A percentile compares a stretch with the other conserved stretches of the same genome.
These are phyloP conservation scores for Benitochromis conjunctus DNA, from an alignment of 2,113 vertebrate species.

Conservation along the genomic window DNA sequence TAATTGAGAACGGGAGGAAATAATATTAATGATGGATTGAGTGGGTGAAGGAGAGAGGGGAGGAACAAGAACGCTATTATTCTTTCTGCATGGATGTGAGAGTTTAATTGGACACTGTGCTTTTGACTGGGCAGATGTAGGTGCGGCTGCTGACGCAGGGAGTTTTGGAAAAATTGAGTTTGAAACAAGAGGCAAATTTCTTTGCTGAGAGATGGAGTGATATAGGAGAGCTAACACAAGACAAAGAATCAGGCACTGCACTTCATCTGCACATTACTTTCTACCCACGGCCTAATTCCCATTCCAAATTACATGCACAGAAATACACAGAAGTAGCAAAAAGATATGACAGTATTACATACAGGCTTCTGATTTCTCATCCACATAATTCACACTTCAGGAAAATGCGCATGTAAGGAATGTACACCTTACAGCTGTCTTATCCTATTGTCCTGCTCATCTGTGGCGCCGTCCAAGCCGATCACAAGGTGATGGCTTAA, in stretches of 20 bases:
- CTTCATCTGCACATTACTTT: slow-evolving; percentile 52
- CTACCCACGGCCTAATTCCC: slow-evolving; percentile 29
- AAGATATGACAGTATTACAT: slow-evolving; percentile 30
- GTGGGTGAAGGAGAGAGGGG: neutral
- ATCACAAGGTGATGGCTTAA: neutral
- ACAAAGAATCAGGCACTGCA: slow-evolving; percentile 56
- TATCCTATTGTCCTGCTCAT: neutral
- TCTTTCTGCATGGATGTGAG: slow-evolving; percentile 49
- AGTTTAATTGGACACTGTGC: slow-evolving; percentile 67
- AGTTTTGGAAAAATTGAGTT: slow-evolving; percentile 63
- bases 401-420: slow-evolving; percentile 6
- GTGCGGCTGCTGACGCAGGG: slow-evolving; percentile 62
- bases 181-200: slow-evolving; percentile 69
- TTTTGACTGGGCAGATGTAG: slow-evolving; percentile 32
- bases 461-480: neutral
- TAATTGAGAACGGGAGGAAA: slow-evolving; percentile 40
- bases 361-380: slow-evolving; percentile 22
- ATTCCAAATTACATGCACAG: slow-evolving; percentile 39
- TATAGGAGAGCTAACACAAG: slow-evolving; percentile 29
- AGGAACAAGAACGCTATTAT: slow-evolving; percentile 24
- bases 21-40: slow-evolving; percentile 47
- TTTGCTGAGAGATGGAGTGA: slow-evolving; percentile 52
- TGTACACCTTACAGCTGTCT: neutral
- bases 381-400: slow-evolving; percentile 37
- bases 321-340: neutral